Percentiles rank a stretch among this genome's conserved stretches.
Evolutionary conservation across 2,113 vertebrate species (phyloP).

Genomic region (Numenius arquata): DNA sequence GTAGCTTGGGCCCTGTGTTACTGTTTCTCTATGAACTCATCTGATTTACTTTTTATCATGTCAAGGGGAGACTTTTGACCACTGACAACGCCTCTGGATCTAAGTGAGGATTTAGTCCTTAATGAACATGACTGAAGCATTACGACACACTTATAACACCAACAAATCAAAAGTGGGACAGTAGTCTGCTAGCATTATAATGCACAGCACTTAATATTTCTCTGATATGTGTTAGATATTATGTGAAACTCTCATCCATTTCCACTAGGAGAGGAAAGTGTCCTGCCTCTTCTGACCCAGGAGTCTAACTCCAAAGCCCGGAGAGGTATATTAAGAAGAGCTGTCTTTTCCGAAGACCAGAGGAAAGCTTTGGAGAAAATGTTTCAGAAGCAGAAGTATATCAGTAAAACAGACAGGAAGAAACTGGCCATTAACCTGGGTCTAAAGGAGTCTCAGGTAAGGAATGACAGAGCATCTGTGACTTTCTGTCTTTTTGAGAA

Average conservation of each 20-base stretch:
- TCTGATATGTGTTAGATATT: background rate
- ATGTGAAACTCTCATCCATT: background rate
- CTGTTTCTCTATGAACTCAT: slow-evolving; percentile 4
- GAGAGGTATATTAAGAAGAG: slow-evolving; percentile 91
- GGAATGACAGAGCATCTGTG: background rate
- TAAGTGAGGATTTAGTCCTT: slow-evolving; percentile 16
- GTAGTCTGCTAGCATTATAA: background rate
- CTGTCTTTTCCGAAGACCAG: slow-evolving; percentile 96
- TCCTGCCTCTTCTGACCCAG: slow-evolving; percentile 81
- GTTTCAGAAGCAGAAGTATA: slow-evolving; percentile 96
- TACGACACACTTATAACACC: background rate
- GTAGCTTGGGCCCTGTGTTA: background rate
- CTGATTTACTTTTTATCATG: slow-evolving; percentile 23
- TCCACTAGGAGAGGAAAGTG: slow-evolving; percentile 76
- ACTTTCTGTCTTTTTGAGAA: background rate
- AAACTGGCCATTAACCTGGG: slow-evolving; percentile 88
- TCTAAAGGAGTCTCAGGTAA: slow-evolving; percentile 96
- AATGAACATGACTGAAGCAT: background rate
- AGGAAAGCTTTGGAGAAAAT: slow-evolving; percentile 94
- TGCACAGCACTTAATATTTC: background rate
- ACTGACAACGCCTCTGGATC: background rate
- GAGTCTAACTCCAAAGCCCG: slow-evolving; percentile 83
- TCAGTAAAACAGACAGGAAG: slow-evolving; percentile 95
- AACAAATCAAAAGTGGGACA: background rate
- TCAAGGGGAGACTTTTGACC: background rate